Evolutionary conservation across 2,888 invertebrate genomes (phyloP).

Genomic region (Scaptodrosophila latifasciaeformis): DNA sequence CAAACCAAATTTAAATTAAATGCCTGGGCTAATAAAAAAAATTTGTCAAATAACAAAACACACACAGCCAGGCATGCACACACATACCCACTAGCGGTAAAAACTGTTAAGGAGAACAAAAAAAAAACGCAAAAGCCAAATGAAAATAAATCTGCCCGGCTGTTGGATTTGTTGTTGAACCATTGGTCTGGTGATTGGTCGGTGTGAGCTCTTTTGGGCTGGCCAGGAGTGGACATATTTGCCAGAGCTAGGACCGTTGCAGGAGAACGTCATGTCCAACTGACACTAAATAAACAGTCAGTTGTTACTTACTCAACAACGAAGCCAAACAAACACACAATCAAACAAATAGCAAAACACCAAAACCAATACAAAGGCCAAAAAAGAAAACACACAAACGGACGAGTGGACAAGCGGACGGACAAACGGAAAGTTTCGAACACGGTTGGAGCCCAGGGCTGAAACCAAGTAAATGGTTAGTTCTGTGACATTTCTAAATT

Average conservation of each 20-base stretch:
- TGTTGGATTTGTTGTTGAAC: background rate
- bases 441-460: background rate
- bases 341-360: constrained; percentile 4
- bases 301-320: constrained; percentile 66
- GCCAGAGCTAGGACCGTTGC: constrained; percentile 1
- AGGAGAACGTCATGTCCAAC: constrained; percentile 38
- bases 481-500: constrained; percentile 67
- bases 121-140: constrained; percentile 43
- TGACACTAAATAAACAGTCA: constrained; percentile 67
- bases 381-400: constrained; percentile 38
- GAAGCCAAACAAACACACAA: constrained; percentile 57
- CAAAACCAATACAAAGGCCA: background rate
- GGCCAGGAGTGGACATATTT: constrained; percentile 12
- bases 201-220: background rate
- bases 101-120: background rate
- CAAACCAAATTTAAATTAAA: constrained; percentile 48
- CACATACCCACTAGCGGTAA: background rate
- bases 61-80: too few relatives aligned
- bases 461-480: constrained; percentile 59
- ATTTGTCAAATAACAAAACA: background rate
- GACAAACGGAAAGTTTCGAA: background rate
- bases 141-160: constrained; percentile 43
- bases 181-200: background rate
- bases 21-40: constrained; percentile 44
- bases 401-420: constrained; percentile 11